Base-by-base conservation (phyloP, 2,113 vertebrate species). In the Tichodroma muraria region DNA sequence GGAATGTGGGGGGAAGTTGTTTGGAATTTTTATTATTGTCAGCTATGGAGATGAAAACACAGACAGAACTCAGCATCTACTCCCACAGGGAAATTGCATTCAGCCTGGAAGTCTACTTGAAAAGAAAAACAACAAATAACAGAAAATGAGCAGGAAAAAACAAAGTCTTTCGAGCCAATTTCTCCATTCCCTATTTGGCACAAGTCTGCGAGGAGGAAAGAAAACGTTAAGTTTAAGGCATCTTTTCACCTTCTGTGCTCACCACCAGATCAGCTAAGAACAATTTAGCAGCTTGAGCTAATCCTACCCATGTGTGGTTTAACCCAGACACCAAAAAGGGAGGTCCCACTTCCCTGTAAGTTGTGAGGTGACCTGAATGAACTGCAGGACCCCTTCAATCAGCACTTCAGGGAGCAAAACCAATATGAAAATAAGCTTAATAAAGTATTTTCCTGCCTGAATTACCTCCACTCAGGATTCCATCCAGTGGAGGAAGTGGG, bases 1-100 rank as follows among this genome's bases (percentile, higher is more conserved):
- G 92, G 78, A 94, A 88, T 13, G 81, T 13, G 52, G 92, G 78
- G 83, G 90, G 87, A 94, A 60, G 79, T 8, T 89, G 86, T 42
- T 93, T 85, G 94, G 80, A 94, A 96, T 93, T 95, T 95, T 95
- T 95, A 95, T 95, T 95, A 88, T 93, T 90, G 91, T 93, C 89
- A 95, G 2, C 87, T 38, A 71, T 2, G 4, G 76, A 95, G 90
- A 95, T 88, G 90, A 91, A 96, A 92, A 93, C 4, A 5, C 84
- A 92, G 82, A 71, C 40, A 81, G 81, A 91, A 45, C 53, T 63
- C 47, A 1, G 38, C 68, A 88, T 77, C 88, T 87, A 83, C 90
- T 97, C 95, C 93, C 89, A 95, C 71, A 88, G 94, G 93, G 87
- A 95, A 94, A 84, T 10, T 11, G 4, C 52, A 49, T 59, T 83